A percentile compares a stretch with the other conserved stretches of the same genome.
These are phyloP conservation scores for Resseliella maxima DNA, from an alignment of 2,888 invertebrate genomes.

Conservation along the genomic window DNA sequence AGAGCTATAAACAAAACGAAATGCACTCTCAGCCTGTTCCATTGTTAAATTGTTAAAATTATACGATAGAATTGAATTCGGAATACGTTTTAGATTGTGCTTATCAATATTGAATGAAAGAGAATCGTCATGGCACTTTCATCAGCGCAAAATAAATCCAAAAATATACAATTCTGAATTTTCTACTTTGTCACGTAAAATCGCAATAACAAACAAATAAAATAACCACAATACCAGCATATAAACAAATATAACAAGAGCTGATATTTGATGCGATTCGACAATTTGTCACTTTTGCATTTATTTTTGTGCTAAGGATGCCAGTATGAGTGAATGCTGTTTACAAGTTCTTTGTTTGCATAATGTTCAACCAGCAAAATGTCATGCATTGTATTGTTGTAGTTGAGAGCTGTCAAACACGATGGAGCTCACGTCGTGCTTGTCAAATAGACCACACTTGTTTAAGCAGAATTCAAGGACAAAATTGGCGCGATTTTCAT, in stretches of 20 bases:
- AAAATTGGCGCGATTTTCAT: not conserved
- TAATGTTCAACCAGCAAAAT: slow-evolving; percentile 37
- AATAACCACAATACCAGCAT: not conserved
- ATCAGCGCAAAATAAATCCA: not conserved
- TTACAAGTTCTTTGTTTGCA: slow-evolving; percentile 42
- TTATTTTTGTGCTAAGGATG: not conserved
- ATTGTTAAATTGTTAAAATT: slow-evolving; percentile 65
- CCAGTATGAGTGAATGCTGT: not conserved
- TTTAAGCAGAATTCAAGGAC: not conserved
- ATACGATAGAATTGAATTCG: not conserved
- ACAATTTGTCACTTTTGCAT: not conserved
- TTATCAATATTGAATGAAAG: not conserved
- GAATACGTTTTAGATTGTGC: not conserved
- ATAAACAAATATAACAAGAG: not conserved
- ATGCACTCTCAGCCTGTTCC: slow-evolving; percentile 83
- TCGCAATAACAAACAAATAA: not conserved
- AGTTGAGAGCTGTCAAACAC: slow-evolving; percentile 35
- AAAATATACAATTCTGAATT: not conserved
- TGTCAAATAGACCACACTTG: not conserved
- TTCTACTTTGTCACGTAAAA: not conserved
- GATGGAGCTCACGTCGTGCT: not conserved
- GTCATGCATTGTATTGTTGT: slow-evolving; percentile 46
- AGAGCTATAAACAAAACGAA: slow-evolving; percentile 90
- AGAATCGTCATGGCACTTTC: not conserved
- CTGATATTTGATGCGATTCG: not conserved